These are phyloP conservation scores for Parascotia fuliginaria DNA, from an alignment of 2,888 invertebrate species.

Conservation along the genomic window DNA sequence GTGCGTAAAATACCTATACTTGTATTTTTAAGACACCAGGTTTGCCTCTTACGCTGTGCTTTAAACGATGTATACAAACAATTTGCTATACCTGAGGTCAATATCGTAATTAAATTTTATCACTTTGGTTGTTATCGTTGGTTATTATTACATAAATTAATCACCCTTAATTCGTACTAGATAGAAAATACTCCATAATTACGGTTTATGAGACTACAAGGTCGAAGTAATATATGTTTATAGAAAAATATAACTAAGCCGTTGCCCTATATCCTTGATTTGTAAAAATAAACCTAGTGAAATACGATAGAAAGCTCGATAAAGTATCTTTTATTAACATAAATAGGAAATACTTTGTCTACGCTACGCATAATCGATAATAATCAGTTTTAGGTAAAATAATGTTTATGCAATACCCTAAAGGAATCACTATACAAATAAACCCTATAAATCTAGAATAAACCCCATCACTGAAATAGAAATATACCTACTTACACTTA, in stretches of 20 bases:
- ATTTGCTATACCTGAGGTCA: slow-evolving; percentile 15
- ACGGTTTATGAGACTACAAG: slow-evolving; percentile 28
- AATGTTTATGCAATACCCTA: no score
- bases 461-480: no score
- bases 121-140: no score
- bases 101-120: slow-evolving; percentile 29
- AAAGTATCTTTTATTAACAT: neutral
- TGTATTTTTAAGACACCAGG: no score
- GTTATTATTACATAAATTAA: slow-evolving; percentile 25
- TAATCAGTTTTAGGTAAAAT: no score
- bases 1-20: no score
- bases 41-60: no score
- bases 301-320: neutral
- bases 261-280: slow-evolving; percentile 10
- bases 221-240: slow-evolving; percentile 24
- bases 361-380: neutral
- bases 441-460: no score
- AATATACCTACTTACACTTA: no score
- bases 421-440: no score
- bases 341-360: neutral
- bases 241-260: slow-evolving; percentile 29
- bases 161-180: slow-evolving; percentile 24
- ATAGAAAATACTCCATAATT: slow-evolving; percentile 36
- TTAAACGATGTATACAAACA: no score
- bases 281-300: neutral